Evolutionary conservation across 2,113 vertebrate genomes (phyloP).

Genomic region (Alces alces): DNA sequence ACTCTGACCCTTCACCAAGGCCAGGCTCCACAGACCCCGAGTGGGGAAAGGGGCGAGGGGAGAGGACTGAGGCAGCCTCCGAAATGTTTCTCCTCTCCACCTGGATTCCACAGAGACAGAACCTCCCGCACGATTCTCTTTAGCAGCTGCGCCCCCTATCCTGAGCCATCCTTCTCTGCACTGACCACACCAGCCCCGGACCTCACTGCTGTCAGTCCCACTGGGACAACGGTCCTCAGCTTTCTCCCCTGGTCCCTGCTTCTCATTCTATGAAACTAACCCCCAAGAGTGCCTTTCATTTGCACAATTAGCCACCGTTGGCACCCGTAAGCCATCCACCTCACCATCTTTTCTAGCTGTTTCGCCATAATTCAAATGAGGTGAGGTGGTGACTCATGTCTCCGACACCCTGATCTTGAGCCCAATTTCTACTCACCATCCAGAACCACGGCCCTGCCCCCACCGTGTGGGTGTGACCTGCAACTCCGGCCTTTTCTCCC

Average conservation of each 20-base stretch:
- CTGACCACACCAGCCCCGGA: background rate
- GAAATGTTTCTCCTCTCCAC: background rate
- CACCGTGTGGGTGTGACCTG: too few relatives aligned
- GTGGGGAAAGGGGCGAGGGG: background rate
- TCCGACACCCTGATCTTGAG: background rate
- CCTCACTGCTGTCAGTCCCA: background rate
- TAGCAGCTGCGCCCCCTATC: background rate
- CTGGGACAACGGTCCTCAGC: background rate
- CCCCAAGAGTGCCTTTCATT: background rate
- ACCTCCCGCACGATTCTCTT: background rate
- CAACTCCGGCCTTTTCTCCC: background rate
- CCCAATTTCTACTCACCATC: background rate
- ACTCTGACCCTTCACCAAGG: background rate
- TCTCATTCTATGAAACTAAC: background rate
- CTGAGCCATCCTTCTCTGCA: background rate
- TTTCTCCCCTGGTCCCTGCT: background rate
- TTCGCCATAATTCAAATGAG: background rate
- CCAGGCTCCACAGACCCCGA: background rate
- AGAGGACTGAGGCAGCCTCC: background rate
- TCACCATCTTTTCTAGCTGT: background rate
- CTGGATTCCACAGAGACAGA: background rate
- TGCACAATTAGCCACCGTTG: background rate
- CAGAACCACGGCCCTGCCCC: background rate
- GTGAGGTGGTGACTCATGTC: background rate
- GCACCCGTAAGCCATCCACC: background rate